Base-by-base conservation (phyloP, 2,797 vertebrate species). In the Acestrorhynchus altus region DNA sequence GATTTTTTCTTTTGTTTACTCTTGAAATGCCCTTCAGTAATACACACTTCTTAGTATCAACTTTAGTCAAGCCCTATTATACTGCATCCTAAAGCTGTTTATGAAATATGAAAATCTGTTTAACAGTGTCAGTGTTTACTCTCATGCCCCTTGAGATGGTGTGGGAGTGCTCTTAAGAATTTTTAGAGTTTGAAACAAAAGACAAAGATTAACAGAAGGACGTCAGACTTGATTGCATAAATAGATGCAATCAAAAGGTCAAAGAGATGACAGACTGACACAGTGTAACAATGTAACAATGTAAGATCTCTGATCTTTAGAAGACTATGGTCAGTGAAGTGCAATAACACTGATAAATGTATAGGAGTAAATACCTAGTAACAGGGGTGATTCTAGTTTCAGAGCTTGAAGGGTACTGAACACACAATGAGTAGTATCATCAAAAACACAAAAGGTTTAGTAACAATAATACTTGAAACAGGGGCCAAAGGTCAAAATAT, bases 141-240 rank as follows among this genome's bases (percentile, higher is more conserved):
- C 59, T 31, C 35, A 5, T 11, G 26, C 35, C 28, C 39, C 42
- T 68, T 26, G 24, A 28, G 22, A 31, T 67, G 65, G 61, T 57
- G 60, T 57, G 61, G 60, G 61, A 59, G 76, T 65, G 60, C 76
- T 35, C 76, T 72, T 7, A 18, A 66, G 51, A 72, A 57, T 49
- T 78, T 78, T 78, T 8, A 65, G 63, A 31, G 26, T 39, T 54
- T 24, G 47, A 59, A 63, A 49, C 0, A 20, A 42, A 63, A 42
- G 35, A 12, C 16, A 8, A 22, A 44, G 56, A 46, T 51, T 52
- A 20, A 77, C 49, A 61, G 54, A 31, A 47, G n/a, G 35, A 39
- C 26, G 46, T 68, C 2, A 76, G 42, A 35, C 42, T 31, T 4
- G 16, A 18, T 35, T 16, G 59, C 39, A 20, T 60, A 26, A n/a